A percentile compares a stretch with the other conserved stretches of the same genome.
phyloP scores from a whole-genome alignment of 2,797 vertebrate genomes.

The Hypotaenidia okinawae region DNA sequence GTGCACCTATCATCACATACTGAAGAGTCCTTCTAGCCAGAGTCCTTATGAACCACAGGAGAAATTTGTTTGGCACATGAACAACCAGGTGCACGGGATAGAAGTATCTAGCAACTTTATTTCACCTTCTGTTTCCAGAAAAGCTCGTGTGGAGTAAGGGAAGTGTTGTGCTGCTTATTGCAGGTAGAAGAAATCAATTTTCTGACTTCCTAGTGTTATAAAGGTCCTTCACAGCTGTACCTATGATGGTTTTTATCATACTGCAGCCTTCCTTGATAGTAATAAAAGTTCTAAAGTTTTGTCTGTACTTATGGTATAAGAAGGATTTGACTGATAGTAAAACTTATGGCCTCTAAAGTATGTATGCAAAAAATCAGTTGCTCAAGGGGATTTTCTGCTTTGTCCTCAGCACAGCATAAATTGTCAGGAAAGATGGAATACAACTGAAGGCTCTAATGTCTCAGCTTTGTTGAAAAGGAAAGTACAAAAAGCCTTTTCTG shows the following conservation, averaged over 20 bases:
- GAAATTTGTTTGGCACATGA: neutral
- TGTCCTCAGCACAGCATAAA: constrained; percentile 19
- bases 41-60: neutral
- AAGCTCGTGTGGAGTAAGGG: neutral
- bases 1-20: neutral
- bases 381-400: constrained; percentile 20
- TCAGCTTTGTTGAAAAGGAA: constrained; percentile 26
- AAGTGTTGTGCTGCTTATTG: neutral
- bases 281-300: neutral
- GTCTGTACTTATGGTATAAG: neutral
- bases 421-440: neutral
- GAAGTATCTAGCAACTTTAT: neutral
- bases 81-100: neutral
- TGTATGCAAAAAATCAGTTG: constrained; percentile 3
- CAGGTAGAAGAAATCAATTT: neutral
- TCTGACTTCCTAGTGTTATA: neutral
- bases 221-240: neutral
- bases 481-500: constrained; percentile 22
- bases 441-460: constrained; percentile 16
- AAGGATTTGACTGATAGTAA: neutral
- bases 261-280: neutral
- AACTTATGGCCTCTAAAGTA: neutral
- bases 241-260: neutral
- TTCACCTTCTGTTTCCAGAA: neutral
- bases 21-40: neutral